These are phyloP conservation scores for Calliopum simillimum DNA, from an alignment of 2,888 invertebrate species.

Conservation along the genomic window DNA sequence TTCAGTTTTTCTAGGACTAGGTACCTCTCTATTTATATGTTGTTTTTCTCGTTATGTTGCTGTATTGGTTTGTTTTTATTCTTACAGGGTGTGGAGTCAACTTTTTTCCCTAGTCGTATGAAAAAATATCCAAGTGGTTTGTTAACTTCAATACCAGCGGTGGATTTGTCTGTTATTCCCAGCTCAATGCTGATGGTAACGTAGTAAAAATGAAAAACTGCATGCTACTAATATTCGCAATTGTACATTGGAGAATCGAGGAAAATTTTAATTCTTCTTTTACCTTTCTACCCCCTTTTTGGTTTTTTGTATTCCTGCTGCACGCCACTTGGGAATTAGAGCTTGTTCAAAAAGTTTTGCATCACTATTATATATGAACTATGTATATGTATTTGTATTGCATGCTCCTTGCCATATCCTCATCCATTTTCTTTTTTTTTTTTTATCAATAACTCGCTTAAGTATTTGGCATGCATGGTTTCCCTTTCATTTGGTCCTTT, in stretches of 20 bases:
- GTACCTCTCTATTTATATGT: neutral
- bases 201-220: slow-evolving; percentile 46
- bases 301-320: too few relatives aligned
- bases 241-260: too few relatives aligned
- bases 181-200: slow-evolving; percentile 66
- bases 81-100: slow-evolving; percentile 67
- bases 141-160: slow-evolving; percentile 65
- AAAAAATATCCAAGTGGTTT: slow-evolving; percentile 68
- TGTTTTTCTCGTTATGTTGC: slow-evolving; percentile 10
- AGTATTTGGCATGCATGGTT: slow-evolving; percentile 7
- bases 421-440: too few relatives aligned
- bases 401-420: neutral
- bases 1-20: neutral
- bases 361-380: neutral
- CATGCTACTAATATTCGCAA: slow-evolving; percentile 17
- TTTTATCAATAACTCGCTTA: too few relatives aligned
- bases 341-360: slow-evolving; percentile 9
- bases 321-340: neutral
- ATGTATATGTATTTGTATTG: neutral
- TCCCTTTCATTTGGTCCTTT: slow-evolving; percentile 5
- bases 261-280: neutral
- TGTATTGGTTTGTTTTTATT: slow-evolving; percentile 15
- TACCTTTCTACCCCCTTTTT: neutral
- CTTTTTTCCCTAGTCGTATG: slow-evolving; percentile 66
- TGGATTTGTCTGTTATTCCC: slow-evolving; percentile 66